These are phyloP conservation scores for Tachuris rubrigastra DNA, from an alignment of 2,113 vertebrate genomes.

Conservation along the genomic window DNA sequence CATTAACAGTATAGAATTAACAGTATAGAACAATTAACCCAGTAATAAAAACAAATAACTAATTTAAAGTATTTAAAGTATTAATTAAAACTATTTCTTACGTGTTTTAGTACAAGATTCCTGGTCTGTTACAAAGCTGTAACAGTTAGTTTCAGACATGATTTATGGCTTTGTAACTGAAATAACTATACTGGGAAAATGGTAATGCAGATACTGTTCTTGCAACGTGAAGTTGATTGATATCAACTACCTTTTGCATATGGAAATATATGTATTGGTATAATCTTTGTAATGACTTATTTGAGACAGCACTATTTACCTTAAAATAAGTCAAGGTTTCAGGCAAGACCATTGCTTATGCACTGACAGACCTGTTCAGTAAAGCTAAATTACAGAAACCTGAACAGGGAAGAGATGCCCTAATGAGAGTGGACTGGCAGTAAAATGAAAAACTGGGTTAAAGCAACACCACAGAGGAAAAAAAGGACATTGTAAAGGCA, in stretches of 20 bases:
- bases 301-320: neutral
- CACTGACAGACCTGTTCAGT: neutral
- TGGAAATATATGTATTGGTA: neutral
- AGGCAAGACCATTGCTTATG: neutral
- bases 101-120: neutral
- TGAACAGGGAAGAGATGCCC: neutral
- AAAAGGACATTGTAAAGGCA: neutral
- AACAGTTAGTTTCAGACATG: neutral
- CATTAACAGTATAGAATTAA: too few relatives aligned
- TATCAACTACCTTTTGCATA: neutral
- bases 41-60: neutral
- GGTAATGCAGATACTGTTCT: neutral
- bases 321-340: neutral
- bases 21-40: neutral
- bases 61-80: neutral
- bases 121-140: neutral
- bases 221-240: neutral
- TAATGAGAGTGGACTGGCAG: neutral
- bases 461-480: neutral
- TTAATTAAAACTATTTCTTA: neutral
- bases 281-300: neutral
- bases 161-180: neutral
- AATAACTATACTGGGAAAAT: neutral
- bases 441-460: neutral
- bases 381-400: conserved; percentile 2